Evolutionary conservation across 2,113 vertebrate species (phyloP).

Genomic region (Aphelocoma coerulescens): DNA sequence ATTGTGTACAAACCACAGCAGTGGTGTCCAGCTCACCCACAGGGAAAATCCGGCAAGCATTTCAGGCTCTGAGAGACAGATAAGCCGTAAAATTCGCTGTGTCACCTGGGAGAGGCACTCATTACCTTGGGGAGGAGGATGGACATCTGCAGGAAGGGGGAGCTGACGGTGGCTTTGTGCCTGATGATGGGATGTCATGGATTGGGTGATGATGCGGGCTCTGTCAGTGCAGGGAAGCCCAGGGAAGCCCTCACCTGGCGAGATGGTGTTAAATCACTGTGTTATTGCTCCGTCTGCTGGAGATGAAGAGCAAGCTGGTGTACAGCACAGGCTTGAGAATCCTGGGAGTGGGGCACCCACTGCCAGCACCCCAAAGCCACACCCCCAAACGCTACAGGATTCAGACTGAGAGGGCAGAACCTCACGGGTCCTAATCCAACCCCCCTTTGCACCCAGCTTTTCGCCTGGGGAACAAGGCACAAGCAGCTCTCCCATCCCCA

Average conservation of each 20-base stretch:
- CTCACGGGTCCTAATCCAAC: rapidly evolving
- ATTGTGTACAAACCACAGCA: not conserved
- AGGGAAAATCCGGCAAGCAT: not conserved
- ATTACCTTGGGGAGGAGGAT: not conserved
- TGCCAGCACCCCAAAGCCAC: not conserved
- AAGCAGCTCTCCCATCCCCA: not conserved
- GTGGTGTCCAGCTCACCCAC: not conserved
- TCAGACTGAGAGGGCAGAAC: not conserved
- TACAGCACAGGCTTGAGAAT: not conserved
- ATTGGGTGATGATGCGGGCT: not conserved
- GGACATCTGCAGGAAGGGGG: not conserved
- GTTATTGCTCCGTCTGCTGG: not conserved
- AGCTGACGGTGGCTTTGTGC: not conserved
- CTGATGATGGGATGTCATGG: rapidly evolving
- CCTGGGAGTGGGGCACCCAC: not conserved
- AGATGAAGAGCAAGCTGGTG: not conserved
- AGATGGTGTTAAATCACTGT: not conserved
- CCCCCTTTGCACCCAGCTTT: not conserved
- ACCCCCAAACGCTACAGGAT: not conserved
- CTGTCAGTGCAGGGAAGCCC: not conserved
- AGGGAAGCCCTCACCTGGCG: not conserved
- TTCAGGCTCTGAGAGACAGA: not conserved
- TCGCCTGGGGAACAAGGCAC: not conserved
- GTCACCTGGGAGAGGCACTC: not conserved
- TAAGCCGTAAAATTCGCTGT: not conserved